Conservation (phyloP, 2,888 invertebrate genomes). For the Odontomyia ornata region DNA sequence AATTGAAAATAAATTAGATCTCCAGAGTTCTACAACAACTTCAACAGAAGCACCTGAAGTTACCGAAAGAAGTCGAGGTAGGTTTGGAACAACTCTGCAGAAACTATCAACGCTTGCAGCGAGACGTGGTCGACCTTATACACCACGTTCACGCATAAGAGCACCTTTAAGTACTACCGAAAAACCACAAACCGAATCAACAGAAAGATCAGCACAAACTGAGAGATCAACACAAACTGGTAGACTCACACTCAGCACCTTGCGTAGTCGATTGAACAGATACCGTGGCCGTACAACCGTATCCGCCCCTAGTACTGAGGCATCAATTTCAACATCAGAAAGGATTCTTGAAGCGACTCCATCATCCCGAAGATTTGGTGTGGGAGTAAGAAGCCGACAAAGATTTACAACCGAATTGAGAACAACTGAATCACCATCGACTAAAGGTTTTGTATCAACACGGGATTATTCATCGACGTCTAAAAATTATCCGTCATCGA, state of each 20-base stretch:
- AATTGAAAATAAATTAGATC: neutral
- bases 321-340: neutral
- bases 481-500: neutral
- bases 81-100: neutral
- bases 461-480: neutral
- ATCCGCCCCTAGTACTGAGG: neutral
- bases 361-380: neutral
- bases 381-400: neutral
- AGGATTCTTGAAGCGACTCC: neutral
- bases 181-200: neutral
- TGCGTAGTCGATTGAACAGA: conserved; percentile 9
- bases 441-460: too few relatives aligned
- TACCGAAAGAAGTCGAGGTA: neutral
- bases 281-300: neutral
- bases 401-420: neutral
- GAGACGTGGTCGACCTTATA: conserved; percentile 3
- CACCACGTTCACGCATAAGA: neutral
- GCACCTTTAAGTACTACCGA: neutral
- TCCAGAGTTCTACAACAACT: neutral
- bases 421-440: neutral
- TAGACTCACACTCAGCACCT: neutral
- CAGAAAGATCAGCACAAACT: neutral
- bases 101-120: neutral
- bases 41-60: neutral
- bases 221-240: neutral